These are phyloP conservation scores for Rhabditoides inermis DNA, from an alignment of 2,888 invertebrate genomes.

Conservation along the genomic window DNA sequence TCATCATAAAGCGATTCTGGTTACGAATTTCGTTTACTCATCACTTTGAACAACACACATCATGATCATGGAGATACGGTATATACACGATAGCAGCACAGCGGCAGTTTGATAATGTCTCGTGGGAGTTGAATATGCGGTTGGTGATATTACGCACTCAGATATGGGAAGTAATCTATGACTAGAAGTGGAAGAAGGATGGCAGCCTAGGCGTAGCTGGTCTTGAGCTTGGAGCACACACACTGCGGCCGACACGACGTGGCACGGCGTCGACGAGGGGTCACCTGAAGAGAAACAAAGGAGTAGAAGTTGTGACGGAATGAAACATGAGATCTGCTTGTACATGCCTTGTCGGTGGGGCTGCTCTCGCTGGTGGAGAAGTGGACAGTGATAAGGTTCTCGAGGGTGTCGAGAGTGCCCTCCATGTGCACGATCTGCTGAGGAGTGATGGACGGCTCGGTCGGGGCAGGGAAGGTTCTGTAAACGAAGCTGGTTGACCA, in stretches of 20 bases:
- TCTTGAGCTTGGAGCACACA: conserved; percentile 51
- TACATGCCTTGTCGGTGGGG: conserved; percentile 35
- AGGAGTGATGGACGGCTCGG: conserved; percentile 29
- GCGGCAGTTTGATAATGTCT: no score
- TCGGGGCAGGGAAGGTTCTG: conserved; percentile 31
- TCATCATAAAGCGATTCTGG: no score
- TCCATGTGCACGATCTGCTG: conserved; percentile 39
- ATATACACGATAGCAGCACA: no score
- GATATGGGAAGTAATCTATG: no score
- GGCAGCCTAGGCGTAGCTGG: conserved; percentile 49
- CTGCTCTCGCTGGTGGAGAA: conserved; percentile 49
- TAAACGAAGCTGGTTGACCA: no score
- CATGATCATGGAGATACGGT: conserved; percentile 2
- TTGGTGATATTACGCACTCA: no score
- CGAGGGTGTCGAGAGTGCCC: conserved; percentile 46
- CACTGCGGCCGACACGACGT: conserved; percentile 49
- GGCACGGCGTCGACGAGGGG: conserved; percentile 42
- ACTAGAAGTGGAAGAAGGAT: no score
- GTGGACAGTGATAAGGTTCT: conserved; percentile 50
- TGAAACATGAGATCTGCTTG: not conserved
- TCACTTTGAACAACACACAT: no score
- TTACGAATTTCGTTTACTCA: no score
- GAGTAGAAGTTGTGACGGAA: not conserved
- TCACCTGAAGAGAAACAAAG: conserved; percentile 18
- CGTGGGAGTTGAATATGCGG: no score